Conservation (phyloP, 2,113 vertebrate genomes). For the Poecile atricapillus region DNA sequence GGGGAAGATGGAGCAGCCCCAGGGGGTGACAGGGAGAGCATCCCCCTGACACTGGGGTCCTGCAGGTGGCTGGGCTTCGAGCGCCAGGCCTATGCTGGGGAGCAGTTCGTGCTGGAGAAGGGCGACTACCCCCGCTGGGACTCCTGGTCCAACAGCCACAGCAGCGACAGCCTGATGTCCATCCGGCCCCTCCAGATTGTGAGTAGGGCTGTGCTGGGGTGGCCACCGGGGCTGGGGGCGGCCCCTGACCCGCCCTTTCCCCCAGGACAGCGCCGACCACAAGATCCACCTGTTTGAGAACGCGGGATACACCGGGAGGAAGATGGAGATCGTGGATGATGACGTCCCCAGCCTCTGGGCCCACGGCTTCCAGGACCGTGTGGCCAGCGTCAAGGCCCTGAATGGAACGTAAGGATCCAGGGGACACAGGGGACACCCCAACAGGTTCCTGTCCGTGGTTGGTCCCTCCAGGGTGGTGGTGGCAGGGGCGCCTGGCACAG, state of each 20-base stretch:
- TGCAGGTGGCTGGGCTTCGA: conserved; percentile 87
- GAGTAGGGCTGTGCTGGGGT: conserved; percentile 22
- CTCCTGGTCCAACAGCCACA: conserved; percentile 90
- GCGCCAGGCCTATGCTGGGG: conserved; percentile 77
- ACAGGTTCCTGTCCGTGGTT: accelerated
- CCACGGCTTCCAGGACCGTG: conserved; percentile 89
- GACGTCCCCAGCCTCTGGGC: conserved; percentile 93
- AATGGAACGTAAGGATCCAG: conserved; percentile 85
- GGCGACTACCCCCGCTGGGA: conserved; percentile 91
- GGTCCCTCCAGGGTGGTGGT: neutral
- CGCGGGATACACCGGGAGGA: conserved; percentile 79
- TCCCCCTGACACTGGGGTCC: neutral
- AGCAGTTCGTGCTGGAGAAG: conserved; percentile 92
- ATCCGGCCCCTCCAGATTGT: conserved; percentile 85
- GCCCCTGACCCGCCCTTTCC: neutral
- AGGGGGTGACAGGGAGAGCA: neutral
- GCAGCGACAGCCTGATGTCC: conserved; percentile 84
- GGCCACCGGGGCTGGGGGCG: neutral
- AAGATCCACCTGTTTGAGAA: conserved; percentile 90
- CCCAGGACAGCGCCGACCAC: conserved; percentile 85
- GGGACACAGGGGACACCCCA: accelerated
- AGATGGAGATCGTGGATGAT: conserved; percentile 92
- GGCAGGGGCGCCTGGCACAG: neutral
- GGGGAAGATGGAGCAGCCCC: neutral
- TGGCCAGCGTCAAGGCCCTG: conserved; percentile 85